Evolutionary conservation across 2,797 vertebrate genomes (phyloP).

Genomic region (Coilia nasus): DNA sequence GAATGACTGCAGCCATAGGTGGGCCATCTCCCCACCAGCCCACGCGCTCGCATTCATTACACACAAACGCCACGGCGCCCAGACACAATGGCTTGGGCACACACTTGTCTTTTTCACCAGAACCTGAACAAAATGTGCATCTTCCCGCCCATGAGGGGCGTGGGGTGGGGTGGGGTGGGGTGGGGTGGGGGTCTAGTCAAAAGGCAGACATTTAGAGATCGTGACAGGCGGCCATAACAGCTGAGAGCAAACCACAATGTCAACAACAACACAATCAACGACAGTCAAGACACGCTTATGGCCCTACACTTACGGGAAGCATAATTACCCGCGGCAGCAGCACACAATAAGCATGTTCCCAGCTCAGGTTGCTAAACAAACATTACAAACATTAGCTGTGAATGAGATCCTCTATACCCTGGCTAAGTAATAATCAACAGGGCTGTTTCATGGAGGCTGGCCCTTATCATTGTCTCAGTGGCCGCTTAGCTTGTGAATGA

Average conservation of each 20-base stretch:
- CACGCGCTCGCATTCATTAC: constrained; percentile 31
- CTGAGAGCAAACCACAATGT: background rate
- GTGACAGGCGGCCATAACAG: background rate
- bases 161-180: too few relatives aligned
- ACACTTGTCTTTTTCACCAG: constrained; percentile 26
- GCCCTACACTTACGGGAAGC: background rate
- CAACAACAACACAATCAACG: background rate
- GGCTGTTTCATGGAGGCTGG: background rate
- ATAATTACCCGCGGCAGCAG: background rate
- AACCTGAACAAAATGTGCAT: constrained; percentile 46
- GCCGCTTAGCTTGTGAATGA: constrained; percentile 5
- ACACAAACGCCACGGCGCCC: constrained; percentile 18
- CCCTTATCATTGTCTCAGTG: constrained; percentile 57
- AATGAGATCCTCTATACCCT: background rate
- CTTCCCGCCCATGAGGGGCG: background rate
- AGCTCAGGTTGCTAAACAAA: constrained; percentile 63
- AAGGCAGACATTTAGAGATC: background rate
- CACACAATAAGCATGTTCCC: background rate
- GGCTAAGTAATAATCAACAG: constrained; percentile 10
- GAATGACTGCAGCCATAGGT: constrained; percentile 38
- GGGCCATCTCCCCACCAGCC: constrained; percentile 32
- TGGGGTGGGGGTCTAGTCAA: background rate
- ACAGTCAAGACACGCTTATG: background rate
- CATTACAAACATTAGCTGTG: constrained; percentile 35
- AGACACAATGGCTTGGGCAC: constrained; percentile 52